Conservation (phyloP, 2,888 invertebrate species). For the Mesoligia furuncula region DNA sequence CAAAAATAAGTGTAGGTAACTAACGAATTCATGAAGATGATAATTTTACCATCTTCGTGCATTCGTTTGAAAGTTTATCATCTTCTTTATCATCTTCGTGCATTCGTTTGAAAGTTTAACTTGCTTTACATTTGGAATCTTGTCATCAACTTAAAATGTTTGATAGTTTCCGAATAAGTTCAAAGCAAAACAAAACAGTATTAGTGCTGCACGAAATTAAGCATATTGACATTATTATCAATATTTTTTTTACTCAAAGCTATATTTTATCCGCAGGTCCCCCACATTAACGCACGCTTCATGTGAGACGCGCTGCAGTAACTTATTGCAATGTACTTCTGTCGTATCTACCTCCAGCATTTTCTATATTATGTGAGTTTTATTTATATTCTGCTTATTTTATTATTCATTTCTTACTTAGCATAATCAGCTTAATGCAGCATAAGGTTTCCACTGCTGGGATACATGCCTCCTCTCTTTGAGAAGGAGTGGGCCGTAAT, state of each 20-base stretch:
- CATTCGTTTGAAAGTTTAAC: background rate
- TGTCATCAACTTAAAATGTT: background rate
- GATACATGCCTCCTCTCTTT: no score
- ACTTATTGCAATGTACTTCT: slow-evolving; percentile 9
- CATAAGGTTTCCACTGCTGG: no score
- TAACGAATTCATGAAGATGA: background rate
- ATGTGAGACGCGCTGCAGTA: slow-evolving; percentile 17
- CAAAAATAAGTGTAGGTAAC: background rate
- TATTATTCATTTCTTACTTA: background rate
- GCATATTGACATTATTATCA: background rate
- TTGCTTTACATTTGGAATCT: background rate
- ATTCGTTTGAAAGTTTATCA: background rate
- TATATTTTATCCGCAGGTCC: slow-evolving; percentile 42
- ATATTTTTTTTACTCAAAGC: slow-evolving; percentile 10
- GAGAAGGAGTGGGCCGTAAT: no score
- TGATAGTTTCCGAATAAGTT: background rate
- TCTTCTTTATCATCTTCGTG: background rate
- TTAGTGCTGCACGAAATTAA: background rate
- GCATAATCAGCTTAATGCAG: no score
- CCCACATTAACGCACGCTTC: slow-evolving; percentile 38
- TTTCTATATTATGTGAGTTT: slow-evolving; percentile 7
- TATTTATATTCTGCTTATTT: background rate
- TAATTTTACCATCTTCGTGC: background rate
- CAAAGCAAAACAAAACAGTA: background rate
- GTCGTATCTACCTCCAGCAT: background rate